Conservation (phyloP, 2,888 invertebrate species). For the Branchellion lobata region DNA sequence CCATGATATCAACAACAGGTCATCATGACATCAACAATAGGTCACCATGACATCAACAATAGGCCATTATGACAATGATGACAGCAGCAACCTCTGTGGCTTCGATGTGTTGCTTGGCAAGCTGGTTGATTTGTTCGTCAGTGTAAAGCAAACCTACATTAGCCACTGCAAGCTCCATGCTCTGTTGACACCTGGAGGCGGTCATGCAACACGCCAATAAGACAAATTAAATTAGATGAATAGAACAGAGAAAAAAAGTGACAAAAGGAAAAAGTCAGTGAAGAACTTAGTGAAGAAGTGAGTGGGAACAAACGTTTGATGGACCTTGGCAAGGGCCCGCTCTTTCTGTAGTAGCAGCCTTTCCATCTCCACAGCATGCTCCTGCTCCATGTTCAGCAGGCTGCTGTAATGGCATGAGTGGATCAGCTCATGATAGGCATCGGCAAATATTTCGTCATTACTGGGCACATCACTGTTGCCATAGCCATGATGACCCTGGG, state of each 20-base stretch:
- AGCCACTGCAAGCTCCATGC: slow-evolving; percentile 83
- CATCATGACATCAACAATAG: no score
- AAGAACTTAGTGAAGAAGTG: no score
- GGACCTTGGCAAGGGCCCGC: neutral
- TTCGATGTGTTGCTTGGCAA: slow-evolving; percentile 53
- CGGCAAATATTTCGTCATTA: slow-evolving; percentile 10
- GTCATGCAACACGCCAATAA: neutral
- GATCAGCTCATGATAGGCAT: slow-evolving; percentile 9
- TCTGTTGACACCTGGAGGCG: slow-evolving; percentile 66
- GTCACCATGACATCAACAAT: no score
- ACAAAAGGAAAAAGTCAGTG: no score
- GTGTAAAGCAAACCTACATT: slow-evolving; percentile 76
- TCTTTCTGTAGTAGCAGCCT: neutral
- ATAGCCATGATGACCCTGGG: slow-evolving; percentile 5
- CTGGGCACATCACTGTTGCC: slow-evolving; percentile 11
- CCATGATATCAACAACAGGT: no score
- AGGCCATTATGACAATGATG: no score
- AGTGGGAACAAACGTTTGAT: neutral
- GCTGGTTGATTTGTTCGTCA: slow-evolving; percentile 72
- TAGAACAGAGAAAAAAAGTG: no score
- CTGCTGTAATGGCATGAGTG: neutral
- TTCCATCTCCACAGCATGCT: slow-evolving; percentile 1
- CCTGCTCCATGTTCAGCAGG: neutral
- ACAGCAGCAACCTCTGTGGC: slow-evolving; percentile 65
- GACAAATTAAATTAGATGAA: no score